Conservation (phyloP, 2,888 invertebrate species). For the Leucozona laternaria region DNA sequence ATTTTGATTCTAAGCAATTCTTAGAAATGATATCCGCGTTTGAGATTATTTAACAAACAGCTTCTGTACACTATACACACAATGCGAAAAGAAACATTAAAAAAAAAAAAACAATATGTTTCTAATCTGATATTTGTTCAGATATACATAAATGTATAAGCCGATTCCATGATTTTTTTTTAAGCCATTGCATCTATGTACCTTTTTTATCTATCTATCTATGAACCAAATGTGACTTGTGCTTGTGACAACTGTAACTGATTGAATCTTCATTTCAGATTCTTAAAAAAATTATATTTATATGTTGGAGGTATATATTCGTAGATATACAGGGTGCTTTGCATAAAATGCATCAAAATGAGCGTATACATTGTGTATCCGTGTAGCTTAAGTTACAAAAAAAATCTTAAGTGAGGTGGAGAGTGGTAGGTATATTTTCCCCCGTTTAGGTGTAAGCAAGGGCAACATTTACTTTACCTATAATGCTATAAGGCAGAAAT, state of each 20-base stretch:
- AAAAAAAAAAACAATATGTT: not conserved
- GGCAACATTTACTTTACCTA: too few species aligned
- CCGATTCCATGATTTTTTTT: not conserved
- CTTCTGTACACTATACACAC: not conserved
- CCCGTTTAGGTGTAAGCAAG: too few species aligned
- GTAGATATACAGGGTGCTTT: too few species aligned
- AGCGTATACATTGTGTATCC: too few species aligned
- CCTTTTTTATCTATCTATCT: too few species aligned
- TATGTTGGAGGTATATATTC: not conserved
- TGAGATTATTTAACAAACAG: not conserved
- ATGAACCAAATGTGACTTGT: not conserved
- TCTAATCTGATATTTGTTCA: not conserved
- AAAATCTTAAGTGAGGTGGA: too few species aligned
- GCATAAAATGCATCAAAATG: too few species aligned
- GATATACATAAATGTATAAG: too few species aligned
- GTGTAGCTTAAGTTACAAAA: too few species aligned
- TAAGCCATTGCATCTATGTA: not conserved
- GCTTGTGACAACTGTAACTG: not conserved
- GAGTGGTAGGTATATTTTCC: too few species aligned
- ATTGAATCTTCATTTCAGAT: not conserved
- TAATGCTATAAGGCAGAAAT: too few species aligned
- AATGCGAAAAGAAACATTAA: not conserved
- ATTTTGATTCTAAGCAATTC: not conserved
- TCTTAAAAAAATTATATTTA: not conserved
- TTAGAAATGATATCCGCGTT: not conserved